Conservation (phyloP, 2,113 vertebrate genomes). For the Elaphurus davidianus region DNA sequence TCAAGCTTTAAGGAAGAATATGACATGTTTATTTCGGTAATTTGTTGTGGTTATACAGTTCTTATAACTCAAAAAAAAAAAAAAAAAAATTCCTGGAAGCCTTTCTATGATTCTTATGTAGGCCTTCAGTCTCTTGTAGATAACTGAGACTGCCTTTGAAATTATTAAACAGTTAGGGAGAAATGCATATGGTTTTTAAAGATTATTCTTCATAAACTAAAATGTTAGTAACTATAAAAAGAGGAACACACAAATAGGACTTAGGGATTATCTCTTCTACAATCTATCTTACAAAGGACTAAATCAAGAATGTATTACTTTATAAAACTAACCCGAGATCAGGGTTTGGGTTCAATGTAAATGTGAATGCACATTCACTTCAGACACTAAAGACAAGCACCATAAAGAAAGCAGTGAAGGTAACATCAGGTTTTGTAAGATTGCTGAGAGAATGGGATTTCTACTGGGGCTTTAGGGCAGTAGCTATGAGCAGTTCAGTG, state of each 20-base stretch:
- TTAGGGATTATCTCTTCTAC: neutral
- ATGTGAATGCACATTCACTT: neutral
- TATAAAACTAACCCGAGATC: neutral
- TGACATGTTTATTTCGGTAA: neutral
- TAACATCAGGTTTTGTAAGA: neutral
- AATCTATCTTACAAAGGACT: neutral
- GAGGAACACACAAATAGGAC: neutral
- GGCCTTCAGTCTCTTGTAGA: neutral
- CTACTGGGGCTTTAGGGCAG: neutral
- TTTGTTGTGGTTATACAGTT: neutral
- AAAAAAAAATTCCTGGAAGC: neutral
- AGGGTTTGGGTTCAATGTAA: neutral
- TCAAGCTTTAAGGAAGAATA: neutral
- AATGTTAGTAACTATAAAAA: neutral
- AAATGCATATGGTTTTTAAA: neutral
- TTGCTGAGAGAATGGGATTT: neutral
- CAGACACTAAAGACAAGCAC: neutral
- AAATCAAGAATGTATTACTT: neutral
- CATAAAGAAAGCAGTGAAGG: neutral
- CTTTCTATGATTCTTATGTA: neutral
- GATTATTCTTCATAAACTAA: neutral
- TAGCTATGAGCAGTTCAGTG: neutral
- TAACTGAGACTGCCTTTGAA: neutral
- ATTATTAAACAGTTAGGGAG: neutral
- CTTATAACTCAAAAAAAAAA: neutral